Evolutionary conservation across 2,797 vertebrate genomes (phyloP).

Genomic region (Furcifer pardalis): DNA sequence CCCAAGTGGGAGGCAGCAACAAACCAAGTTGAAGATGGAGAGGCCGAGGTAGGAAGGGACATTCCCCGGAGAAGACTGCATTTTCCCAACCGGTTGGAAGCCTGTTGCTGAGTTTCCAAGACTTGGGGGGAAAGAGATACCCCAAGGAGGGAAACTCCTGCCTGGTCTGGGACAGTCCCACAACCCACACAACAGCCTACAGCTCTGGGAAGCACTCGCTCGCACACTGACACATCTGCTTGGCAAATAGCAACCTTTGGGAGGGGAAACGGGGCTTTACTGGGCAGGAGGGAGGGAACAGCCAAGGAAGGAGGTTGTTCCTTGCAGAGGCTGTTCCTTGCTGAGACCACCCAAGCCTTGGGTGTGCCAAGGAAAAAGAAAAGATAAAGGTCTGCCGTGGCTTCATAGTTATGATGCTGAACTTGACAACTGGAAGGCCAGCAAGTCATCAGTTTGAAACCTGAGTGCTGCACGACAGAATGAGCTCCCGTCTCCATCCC

Average conservation of each 20-base stretch:
- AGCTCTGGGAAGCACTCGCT: not conserved
- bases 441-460: no score
- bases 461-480: no score
- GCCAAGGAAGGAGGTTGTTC: not conserved
- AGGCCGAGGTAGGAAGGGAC: not conserved
- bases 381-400: no score
- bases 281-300: not conserved
- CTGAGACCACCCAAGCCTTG: not conserved
- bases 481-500: no score
- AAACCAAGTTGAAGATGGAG: not conserved
- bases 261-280: no score
- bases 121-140: not conserved
- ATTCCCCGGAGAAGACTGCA: not conserved
- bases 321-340: not conserved
- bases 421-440: no score
- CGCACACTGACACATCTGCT: not conserved
- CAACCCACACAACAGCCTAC: not conserved
- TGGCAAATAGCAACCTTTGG: not conserved
- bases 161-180: not conserved
- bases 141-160: no score
- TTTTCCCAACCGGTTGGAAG: no score
- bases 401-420: no score
- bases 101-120: not conserved
- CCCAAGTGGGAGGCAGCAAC: not conserved
- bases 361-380: not conserved